Percentiles rank a stretch among this genome's conserved stretches.
Evolutionary conservation across 2,113 vertebrate species (phyloP).

Genomic region (Brachypteracias leptosomus): DNA sequence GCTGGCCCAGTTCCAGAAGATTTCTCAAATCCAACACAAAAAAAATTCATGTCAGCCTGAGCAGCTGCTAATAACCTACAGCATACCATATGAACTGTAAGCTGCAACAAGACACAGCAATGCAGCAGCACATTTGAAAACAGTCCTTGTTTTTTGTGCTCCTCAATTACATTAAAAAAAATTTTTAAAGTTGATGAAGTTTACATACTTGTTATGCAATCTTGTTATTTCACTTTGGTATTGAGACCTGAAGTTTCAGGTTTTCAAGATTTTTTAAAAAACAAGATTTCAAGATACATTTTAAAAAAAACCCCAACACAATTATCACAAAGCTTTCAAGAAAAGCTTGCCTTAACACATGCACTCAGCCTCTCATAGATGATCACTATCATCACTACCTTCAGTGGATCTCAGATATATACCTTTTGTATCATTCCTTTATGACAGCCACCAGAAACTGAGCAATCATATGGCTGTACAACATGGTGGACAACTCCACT

Average conservation of each 20-base stretch:
- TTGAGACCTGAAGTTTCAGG: not conserved
- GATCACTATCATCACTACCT: not conserved
- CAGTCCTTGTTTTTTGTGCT: not conserved
- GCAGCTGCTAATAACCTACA: not conserved
- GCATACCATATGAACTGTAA: not conserved
- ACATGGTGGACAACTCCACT: not conserved
- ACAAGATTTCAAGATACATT: not conserved
- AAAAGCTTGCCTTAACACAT: not conserved
- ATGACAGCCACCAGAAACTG: not conserved
- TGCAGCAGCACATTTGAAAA: not conserved
- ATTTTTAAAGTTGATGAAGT: not conserved
- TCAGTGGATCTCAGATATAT: not conserved
- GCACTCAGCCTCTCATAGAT: not conserved
- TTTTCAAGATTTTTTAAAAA: not conserved
- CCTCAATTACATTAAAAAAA: not conserved
- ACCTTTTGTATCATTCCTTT: not conserved
- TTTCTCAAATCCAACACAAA: conserved; percentile 22
- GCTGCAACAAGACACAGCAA: not conserved
- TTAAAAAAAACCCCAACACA: not conserved
- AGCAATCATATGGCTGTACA: fast-evolving
- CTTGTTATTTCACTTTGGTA: not conserved
- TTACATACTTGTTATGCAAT: not conserved
- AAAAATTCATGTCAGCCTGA: not conserved
- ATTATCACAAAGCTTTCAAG: not conserved
- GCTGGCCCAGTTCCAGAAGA: conserved; percentile 51